Evolutionary conservation across 1,140 invertebrate genomes (phyloP).

Genomic region (Stegodyphus mimosarum): DNA sequence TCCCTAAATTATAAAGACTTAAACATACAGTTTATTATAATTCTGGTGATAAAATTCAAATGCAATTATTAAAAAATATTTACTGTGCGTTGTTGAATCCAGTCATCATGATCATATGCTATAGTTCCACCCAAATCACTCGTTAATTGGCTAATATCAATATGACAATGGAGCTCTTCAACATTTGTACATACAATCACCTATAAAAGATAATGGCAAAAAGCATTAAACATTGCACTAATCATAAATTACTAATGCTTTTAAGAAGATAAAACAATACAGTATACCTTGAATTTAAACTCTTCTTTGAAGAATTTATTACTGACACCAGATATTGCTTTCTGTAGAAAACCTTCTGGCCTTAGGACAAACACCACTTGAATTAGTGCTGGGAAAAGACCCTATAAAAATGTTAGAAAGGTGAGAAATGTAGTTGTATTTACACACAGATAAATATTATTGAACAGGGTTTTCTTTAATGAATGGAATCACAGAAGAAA

Average conservation of each 20-base stretch:
- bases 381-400: conserved; percentile 92
- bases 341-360: conserved; percentile 92
- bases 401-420: conserved; percentile 71
- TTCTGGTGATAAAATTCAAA: background rate
- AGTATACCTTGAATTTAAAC: conserved; percentile 86
- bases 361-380: conserved; percentile 92
- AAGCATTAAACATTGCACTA: background rate
- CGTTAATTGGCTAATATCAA: conserved; percentile 87
- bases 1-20: background rate
- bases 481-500: no score
- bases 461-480: no score
- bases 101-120: conserved; percentile 91
- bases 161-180: conserved; percentile 85
- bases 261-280: background rate
- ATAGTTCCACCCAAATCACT: conserved; percentile 88
- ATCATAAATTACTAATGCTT: background rate
- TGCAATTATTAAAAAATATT: conserved; percentile 65
- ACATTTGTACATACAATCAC: conserved; percentile 78
- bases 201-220: conserved; percentile 63
- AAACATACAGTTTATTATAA: background rate
- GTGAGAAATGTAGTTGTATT: no score
- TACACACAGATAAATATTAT: no score
- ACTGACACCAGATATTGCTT: conserved; percentile 94
- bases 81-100: conserved; percentile 96
- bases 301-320: conserved; percentile 94